These are phyloP conservation scores for Kradibia gibbosae DNA, from an alignment of 1,140 invertebrate genomes.

Conservation along the genomic window DNA sequence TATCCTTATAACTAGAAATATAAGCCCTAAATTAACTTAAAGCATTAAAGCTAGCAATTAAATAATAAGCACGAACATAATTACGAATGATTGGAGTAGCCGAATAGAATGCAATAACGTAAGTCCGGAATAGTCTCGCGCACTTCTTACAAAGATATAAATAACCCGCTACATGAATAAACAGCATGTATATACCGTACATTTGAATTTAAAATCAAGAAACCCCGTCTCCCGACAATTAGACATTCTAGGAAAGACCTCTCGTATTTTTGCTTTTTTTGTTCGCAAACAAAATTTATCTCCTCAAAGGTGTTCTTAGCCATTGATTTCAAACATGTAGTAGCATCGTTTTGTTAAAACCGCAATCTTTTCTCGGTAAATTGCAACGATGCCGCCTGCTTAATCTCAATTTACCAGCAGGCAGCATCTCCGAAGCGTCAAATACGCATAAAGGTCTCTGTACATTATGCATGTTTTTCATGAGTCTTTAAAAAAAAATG, in stretches of 20 bases:
- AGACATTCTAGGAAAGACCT: not conserved
- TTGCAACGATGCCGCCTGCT: not conserved
- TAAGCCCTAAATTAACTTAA: no score
- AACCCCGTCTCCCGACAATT: not conserved
- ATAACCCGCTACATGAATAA: conserved; percentile 44
- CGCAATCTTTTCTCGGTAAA: conserved; percentile 4
- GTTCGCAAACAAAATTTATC: not conserved
- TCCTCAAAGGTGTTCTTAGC: not conserved
- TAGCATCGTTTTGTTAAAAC: not conserved
- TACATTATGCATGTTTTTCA: conserved; percentile 11
- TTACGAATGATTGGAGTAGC: not conserved
- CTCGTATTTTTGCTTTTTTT: not conserved
- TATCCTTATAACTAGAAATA: no score
- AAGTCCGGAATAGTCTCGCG: not conserved
- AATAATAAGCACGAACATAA: no score
- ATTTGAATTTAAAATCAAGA: conserved; percentile 40
- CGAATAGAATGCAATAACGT: not conserved
- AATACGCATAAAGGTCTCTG: not conserved
- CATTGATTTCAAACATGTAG: conserved; percentile 3
- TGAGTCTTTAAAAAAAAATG: no score
- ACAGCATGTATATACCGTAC: conserved; percentile 27
- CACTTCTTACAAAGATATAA: conserved; percentile 25
- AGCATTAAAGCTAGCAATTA: no score
- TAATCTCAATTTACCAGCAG: not conserved
- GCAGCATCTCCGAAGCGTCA: not conserved